Percentiles rank a stretch among this genome's conserved stretches.
phyloP scores from a whole-genome alignment of 2,113 vertebrate species.

The Gallinago paraguaiae region DNA sequence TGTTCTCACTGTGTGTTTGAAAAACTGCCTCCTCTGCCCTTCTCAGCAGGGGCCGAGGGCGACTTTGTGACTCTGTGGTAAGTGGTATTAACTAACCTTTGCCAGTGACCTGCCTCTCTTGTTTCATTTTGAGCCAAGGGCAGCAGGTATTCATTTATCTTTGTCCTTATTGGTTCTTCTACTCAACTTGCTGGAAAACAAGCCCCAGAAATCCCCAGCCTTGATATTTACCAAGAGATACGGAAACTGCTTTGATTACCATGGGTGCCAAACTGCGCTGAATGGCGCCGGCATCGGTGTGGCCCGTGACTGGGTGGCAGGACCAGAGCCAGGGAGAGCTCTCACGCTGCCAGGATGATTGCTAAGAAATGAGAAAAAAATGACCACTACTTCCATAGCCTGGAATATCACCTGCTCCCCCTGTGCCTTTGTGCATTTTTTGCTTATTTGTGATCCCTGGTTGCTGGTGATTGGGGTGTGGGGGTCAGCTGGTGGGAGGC shows the following conservation, averaged over 20 bases:
- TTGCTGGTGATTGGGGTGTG: fast-evolving
- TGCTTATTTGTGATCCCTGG: neutral
- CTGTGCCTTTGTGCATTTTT: neutral
- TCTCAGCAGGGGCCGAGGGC: neutral
- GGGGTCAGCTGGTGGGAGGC: neutral
- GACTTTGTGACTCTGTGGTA: neutral
- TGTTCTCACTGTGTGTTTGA: neutral
- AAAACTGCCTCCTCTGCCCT: neutral
- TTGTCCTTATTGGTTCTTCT: slow-evolving; percentile 53
- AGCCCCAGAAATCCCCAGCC: slow-evolving; percentile 55
- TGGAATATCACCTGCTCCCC: neutral
- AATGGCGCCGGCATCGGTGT: fast-evolving
- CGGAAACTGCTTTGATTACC: neutral
- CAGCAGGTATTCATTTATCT: slow-evolving; percentile 41
- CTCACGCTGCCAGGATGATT: neutral
- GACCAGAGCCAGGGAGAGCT: fast-evolving
- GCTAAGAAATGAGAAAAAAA: neutral
- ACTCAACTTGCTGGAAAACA: slow-evolving; percentile 55
- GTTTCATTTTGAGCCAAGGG: slow-evolving; percentile 60
- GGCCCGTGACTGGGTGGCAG: fast-evolving
- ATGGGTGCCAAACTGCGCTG: neutral
- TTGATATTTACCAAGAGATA: slow-evolving; percentile 52
- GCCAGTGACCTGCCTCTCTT: slow-evolving; percentile 22
- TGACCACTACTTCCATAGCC: neutral
- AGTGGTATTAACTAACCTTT: slow-evolving; percentile 47